Evolutionary conservation across 1,140 invertebrate species (phyloP), one percentile per base, ranked within the genome.

Genomic region (Drosophila malerkotliana): DNA sequence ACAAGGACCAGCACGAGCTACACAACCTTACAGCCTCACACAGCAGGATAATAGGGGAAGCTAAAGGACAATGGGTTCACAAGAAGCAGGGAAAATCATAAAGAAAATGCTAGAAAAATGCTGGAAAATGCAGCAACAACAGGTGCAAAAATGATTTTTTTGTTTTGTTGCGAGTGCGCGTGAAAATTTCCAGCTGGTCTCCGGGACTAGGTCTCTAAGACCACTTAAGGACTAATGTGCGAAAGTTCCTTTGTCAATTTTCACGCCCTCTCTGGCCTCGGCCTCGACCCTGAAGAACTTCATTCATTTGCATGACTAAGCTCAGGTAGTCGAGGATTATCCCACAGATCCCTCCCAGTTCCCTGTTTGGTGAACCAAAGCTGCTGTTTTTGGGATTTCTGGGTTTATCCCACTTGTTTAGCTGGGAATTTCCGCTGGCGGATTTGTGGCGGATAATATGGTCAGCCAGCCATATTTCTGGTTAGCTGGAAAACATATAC

Each of bases 171-270:
- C 55, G 72, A 72, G 57, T 73, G 61, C 54, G 57, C 58, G 66
- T 71, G 72, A 62, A 74, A 74, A 71, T 61, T 61, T 76, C 72
- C 74, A 77, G 72, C 73, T 77, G 73, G 61, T 53, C 21, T 12
- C 39, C 30, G 47, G 73, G 56, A 47, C 18, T 9, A 47, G 48
- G 47, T 32, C 45, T 60, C 26, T 61, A n/a, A 34, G 30, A 41
- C 48, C 81, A 77, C 77, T 77, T 79, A 73, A 49, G 61, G 57
- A 41, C 79, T 90, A 90, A 90, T 90, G 87, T 90, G 87, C 82
- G 87, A 90, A 90, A 87, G 82, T 90, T 82, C 54, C 54, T 73
- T 87, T 88, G 79, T 88, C 76, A 77, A 83, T 88, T 83, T 83
- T 48, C 79, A 83, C 83, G 83, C 79, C 77, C 80, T 57, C 49